A percentile compares a stretch with the other conserved stretches of the same genome.
Conservation (phyloP, 1,140 invertebrate species). For the Protaetia brevitarsis region DNA sequence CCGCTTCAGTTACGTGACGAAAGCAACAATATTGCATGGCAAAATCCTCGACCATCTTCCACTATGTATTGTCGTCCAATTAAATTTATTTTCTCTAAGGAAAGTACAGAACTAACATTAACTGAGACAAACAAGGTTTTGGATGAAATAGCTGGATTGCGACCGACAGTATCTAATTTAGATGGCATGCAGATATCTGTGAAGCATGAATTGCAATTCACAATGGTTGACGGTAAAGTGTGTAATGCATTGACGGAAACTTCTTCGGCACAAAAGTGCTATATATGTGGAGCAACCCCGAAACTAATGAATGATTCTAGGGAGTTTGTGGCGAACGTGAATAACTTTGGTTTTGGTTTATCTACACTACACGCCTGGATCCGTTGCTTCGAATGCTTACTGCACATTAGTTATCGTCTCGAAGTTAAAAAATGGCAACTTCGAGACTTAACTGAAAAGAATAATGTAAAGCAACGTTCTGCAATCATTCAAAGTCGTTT, state of each 20-base stretch:
- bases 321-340: not conserved
- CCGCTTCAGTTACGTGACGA: constrained; percentile 19
- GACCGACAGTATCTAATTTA: not conserved
- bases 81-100: constrained; percentile 27
- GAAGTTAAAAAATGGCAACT: not conserved
- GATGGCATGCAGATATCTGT: not conserved
- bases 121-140: not conserved
- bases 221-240: constrained; percentile 20
- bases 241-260: constrained; percentile 25
- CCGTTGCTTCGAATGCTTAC: not conserved
- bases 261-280: constrained; percentile 19
- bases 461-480: not conserved
- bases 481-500: not conserved
- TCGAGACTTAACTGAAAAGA: not conserved
- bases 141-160: constrained; percentile 8
- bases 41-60: constrained; percentile 28
- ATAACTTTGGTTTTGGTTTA: constrained; percentile 9
- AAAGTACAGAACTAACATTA: not conserved
- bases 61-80: constrained; percentile 26
- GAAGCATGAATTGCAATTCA: not conserved
- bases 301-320: constrained; percentile 9
- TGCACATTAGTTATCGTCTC: not conserved
- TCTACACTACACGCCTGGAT: not conserved
- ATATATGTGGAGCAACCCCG: constrained; percentile 22
- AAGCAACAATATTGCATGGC: not conserved